Evolutionary conservation across 2,888 invertebrate genomes (phyloP), one percentile per base, ranked within the genome.

Genomic region (Lithophane socia): DNA sequence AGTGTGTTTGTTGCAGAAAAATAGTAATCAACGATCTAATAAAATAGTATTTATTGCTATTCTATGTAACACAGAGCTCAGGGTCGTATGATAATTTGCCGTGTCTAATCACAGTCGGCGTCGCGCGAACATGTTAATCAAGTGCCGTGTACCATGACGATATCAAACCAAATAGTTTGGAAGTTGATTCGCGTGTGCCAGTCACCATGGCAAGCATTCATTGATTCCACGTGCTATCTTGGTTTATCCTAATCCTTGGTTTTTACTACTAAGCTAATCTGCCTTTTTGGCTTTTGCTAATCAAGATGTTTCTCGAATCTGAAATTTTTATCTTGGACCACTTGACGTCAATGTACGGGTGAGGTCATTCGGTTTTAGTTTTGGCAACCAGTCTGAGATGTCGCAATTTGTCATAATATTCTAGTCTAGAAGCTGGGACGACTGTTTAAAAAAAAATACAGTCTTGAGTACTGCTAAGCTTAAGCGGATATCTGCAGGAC

Each of bases 81-180:
- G 87, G 88, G 88, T 83, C 84, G 80, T 80, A 73, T 82, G 80
- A 78, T 87, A 84, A 88, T 87, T 68, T 70, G 64, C 70, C 70
- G 69, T 73, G 56, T 52, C 75, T 85, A 88, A 86, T 87, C 82
- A 81, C 74, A 71, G 71, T 71, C 65, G 58, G 80, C 67, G 65
- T 49, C 76, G 79, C 54, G 76, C 70, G 74, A 77, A 79, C 82
- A 82, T 80, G 82, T 80, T 86, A 85, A 87, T 85, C 85, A 76
- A 77, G 79, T 77, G 79, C 81, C 49, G 74, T 69, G 73, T 65
- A 78, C 86, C 89, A 73, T 88, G 79, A 86, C 89, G 58, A 56
- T 75, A 80, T 80, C 65, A 66, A 82, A 83, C 76, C 56, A 80
- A 81, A 81, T 71, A 16, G 58, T 75, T 73, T 75, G 70, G 77